Evolutionary conservation across 1,140 invertebrate genomes (phyloP).

Genomic region (Drosophila biarmipes): DNA sequence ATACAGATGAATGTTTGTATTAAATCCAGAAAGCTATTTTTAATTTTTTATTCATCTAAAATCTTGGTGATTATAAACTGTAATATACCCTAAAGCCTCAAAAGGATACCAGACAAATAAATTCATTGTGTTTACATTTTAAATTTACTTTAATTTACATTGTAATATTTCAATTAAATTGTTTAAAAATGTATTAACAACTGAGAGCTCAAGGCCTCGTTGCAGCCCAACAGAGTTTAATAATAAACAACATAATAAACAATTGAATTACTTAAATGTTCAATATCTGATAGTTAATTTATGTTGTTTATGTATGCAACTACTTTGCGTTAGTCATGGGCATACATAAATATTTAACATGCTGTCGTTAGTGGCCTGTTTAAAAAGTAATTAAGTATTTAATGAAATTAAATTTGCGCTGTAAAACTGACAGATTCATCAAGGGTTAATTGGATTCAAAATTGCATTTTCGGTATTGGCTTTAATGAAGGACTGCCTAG

Average conservation of each 20-base stretch:
- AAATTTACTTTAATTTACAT: no score
- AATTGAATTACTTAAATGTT: slow-evolving; percentile 1
- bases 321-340: neutral
- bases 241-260: neutral
- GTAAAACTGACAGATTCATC: neutral
- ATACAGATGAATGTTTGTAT: no score
- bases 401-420: slow-evolving; percentile 3
- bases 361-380: neutral
- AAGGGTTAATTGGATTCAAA: neutral
- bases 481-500: neutral
- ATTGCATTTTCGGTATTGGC: neutral
- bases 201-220: neutral
- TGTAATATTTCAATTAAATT: no score
- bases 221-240: neutral
- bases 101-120: no score
- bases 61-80: no score
- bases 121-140: no score
- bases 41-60: no score
- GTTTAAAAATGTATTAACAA: no score
- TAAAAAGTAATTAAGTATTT: slow-evolving; percentile 1
- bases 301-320: slow-evolving; percentile 1
- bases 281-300: neutral
- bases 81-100: no score
- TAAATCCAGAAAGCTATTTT: no score
- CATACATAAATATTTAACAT: slow-evolving; percentile 1